These are phyloP conservation scores for Melanargia galathea DNA, from an alignment of 2,888 invertebrate genomes.

Conservation along the genomic window DNA sequence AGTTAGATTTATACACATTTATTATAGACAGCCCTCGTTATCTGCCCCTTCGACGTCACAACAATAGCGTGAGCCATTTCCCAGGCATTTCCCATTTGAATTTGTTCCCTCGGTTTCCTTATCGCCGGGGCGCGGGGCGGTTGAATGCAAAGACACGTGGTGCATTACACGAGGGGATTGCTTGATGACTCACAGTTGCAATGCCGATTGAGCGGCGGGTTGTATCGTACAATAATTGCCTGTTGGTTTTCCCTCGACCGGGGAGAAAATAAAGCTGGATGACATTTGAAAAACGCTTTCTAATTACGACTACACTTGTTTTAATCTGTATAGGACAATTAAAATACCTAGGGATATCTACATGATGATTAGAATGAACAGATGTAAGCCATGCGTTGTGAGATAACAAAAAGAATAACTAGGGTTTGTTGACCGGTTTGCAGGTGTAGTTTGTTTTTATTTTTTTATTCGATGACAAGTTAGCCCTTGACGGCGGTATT, in stretches of 20 bases:
- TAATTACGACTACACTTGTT: conserved; percentile 5
- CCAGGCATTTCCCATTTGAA: conserved; percentile 77
- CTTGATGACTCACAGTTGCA: conserved; percentile 49
- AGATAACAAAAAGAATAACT: too few relatives aligned
- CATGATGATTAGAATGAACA: background rate
- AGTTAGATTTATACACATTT: conserved; percentile 42
- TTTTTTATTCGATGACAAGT: too few relatives aligned
- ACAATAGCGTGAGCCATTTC: conserved; percentile 78
- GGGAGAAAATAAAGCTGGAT: conserved; percentile 11
- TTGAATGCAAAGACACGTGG: conserved; percentile 46
- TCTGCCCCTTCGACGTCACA: conserved; percentile 66
- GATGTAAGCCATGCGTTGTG: too few relatives aligned
- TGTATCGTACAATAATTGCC: conserved; percentile 15
- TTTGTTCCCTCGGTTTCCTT: conserved; percentile 72
- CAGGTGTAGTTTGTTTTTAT: too few relatives aligned
- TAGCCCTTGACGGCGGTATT: too few relatives aligned
- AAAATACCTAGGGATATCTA: background rate
- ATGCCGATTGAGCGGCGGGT: conserved; percentile 35
- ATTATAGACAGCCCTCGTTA: conserved; percentile 60
- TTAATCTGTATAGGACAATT: background rate
- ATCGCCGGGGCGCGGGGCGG: conserved; percentile 63
- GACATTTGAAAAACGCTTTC: conserved; percentile 7
- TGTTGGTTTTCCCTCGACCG: conserved; percentile 15
- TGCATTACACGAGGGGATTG: conserved; percentile 48
- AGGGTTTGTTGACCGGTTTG: too few relatives aligned